Base-by-base conservation (phyloP, 2,113 vertebrate species). In the Osmerus eperlanus region DNA sequence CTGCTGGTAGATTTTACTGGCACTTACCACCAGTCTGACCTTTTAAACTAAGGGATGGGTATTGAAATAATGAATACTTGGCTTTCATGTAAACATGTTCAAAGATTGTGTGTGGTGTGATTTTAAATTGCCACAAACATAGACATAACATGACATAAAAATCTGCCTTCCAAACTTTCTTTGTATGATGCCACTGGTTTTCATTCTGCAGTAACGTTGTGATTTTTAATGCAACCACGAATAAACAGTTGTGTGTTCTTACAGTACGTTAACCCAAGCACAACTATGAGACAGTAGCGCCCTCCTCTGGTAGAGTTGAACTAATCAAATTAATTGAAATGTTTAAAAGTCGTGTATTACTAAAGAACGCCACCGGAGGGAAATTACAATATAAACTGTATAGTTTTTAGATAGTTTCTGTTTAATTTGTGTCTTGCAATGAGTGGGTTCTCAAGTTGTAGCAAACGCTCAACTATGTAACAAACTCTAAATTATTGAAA, bases 251-350 rank as follows among this genome's bases (percentile, higher is more conserved):
- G 47, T 7, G 47, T 11, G 32, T 16, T 65, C 25, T 28, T 15
- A 21, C 51, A 55, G 15, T 36, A 9, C 23, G 16, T 28, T 55
- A 16, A 13, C 11, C 19, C 56, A 16, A n/a, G 54, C 52, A 25
- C 7, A 70, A 23, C 16, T 41, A 28, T 65, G 29, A 23, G 18
- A 70, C 55, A 58, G 12, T 60, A 47, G 68, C 68, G 15, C 68
- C 68, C 68, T 23, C 68, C 18, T 23, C 32, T 70, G 68, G 56
- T 70, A 36, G 4, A 32, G 21, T 23, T 5, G 7, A 67, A 67
- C 2, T 52, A 21, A 52, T 67, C 19, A 67, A 67, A 67, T 54
- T 47, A 21, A 51, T 47, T 47, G 41, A 47, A 47, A 12, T 11
- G 25, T 3, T 28, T 28, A 47, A 47, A 36, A 36, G 32, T 36